These are phyloP conservation scores for Agrypnus murinus DNA, from an alignment of 2,888 invertebrate species.

Conservation along the genomic window DNA sequence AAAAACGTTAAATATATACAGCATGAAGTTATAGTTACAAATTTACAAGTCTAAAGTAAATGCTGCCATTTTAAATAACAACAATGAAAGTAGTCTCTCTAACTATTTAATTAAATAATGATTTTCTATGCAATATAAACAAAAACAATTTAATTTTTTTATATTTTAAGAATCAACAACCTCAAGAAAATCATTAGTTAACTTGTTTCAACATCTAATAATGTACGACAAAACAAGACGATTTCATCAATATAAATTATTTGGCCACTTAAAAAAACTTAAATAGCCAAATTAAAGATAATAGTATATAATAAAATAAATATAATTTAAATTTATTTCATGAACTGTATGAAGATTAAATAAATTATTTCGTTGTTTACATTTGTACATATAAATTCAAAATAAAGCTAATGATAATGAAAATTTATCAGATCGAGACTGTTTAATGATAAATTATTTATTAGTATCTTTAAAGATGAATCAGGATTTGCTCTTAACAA, in stretches of 20 bases:
- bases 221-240: too few relatives aligned
- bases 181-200: too few relatives aligned
- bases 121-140: too few relatives aligned
- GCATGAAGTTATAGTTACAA: slow-evolving; percentile 34
- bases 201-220: too few relatives aligned
- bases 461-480: not conserved
- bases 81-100: slow-evolving; percentile 12
- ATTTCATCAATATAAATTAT: too few relatives aligned
- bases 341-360: slow-evolving; percentile 3
- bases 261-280: too few relatives aligned
- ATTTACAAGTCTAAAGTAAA: slow-evolving; percentile 36
- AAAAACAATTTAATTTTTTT: too few relatives aligned
- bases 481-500: not conserved
- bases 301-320: too few relatives aligned
- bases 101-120: too few relatives aligned
- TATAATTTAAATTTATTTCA: not conserved
- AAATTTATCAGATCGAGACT: not conserved
- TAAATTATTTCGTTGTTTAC: slow-evolving; percentile 25
- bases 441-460: not conserved
- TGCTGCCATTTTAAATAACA: slow-evolving; percentile 35
- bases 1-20: slow-evolving; percentile 50
- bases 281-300: too few relatives aligned
- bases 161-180: too few relatives aligned
- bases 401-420: not conserved
- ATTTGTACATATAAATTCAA: slow-evolving; percentile 7